Evolutionary conservation across 1,140 invertebrate species (phyloP).

Genomic region (Drosophila mojavensis): DNA sequence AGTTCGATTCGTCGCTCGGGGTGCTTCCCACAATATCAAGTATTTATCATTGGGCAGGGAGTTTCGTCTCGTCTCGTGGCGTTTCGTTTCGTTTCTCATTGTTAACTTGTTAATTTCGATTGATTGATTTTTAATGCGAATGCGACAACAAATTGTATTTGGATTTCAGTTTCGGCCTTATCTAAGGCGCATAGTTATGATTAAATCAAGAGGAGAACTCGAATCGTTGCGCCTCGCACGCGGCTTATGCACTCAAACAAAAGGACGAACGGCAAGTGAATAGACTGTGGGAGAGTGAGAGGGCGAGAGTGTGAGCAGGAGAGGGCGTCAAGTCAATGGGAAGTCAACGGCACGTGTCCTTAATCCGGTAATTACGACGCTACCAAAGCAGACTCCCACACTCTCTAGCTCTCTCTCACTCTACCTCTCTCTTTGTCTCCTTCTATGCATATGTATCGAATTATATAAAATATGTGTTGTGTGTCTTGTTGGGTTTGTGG

Average conservation of each 20-base stretch:
- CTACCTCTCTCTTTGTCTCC: no score
- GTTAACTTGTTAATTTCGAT: slow-evolving; percentile 82
- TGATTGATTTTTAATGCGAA: slow-evolving; percentile 78
- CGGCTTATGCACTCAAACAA: slow-evolving; percentile 65
- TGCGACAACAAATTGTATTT: slow-evolving; percentile 52
- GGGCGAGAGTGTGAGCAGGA: not conserved
- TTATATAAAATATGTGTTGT: slow-evolving; percentile 1
- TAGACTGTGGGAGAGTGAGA: not conserved
- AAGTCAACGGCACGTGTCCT: slow-evolving; percentile 78
- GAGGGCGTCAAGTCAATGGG: slow-evolving; percentile 66
- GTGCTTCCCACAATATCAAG: slow-evolving; percentile 65
- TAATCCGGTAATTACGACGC: slow-evolving; percentile 78
- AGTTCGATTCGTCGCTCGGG: slow-evolving; percentile 44
- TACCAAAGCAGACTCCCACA: slow-evolving; percentile 8
- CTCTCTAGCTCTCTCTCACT: no score
- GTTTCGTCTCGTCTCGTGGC: not conserved
- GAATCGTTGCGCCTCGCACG: slow-evolving; percentile 55
- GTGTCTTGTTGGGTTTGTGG: slow-evolving; percentile 49
- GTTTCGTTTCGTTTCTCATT: slow-evolving; percentile 41
- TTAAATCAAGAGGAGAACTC: slow-evolving; percentile 65
- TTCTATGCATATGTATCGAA: no score
- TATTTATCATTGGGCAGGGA: not conserved
- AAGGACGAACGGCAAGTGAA: slow-evolving; percentile 64
- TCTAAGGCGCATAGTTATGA: slow-evolving; percentile 69
- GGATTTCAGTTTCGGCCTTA: slow-evolving; percentile 23